Evolutionary conservation across 1,140 invertebrate species (phyloP).

Genomic region (Bradysia coprophila): DNA sequence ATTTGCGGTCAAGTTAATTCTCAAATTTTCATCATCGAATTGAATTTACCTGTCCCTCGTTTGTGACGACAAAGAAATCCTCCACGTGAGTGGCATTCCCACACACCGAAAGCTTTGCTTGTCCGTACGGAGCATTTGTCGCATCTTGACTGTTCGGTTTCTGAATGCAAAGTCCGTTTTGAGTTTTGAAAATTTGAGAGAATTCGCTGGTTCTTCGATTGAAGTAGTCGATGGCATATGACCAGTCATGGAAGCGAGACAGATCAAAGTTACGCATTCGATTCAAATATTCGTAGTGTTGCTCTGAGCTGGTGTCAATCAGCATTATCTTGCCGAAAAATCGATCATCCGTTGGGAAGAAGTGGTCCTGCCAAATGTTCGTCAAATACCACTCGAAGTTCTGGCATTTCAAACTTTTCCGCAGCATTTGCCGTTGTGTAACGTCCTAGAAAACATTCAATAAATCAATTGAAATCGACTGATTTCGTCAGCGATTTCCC

Average conservation of each 20-base stretch:
- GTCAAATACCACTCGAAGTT: conserved; percentile 90
- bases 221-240: conserved; percentile 17
- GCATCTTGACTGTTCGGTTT: background rate
- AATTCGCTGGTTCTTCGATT: conserved; percentile 16
- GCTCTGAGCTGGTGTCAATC: conserved; percentile 18
- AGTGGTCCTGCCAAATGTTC: conserved; percentile 80
- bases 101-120: background rate
- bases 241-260: conserved; percentile 3
- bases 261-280: conserved; percentile 12
- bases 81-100: conserved; percentile 9
- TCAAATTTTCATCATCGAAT: conserved; percentile 28
- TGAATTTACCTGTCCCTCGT: conserved; percentile 1
- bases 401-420: conserved; percentile 67
- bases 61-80: conserved; percentile 11
- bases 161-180: conserved; percentile 2
- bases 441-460: conserved; percentile 35
- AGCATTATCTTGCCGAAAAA: conserved; percentile 60
- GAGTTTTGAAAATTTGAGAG: conserved; percentile 5
- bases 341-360: conserved; percentile 64
- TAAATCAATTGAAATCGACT: background rate
- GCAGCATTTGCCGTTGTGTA: conserved; percentile 46
- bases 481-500: background rate
- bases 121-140: background rate
- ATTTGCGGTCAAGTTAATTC: conserved; percentile 33
- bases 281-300: conserved; percentile 17